Percentiles rank a stretch among this genome's conserved stretches.
phyloP scores from a whole-genome alignment of 2,113 vertebrate species.

The Pangasianodon hypophthalmus region DNA sequence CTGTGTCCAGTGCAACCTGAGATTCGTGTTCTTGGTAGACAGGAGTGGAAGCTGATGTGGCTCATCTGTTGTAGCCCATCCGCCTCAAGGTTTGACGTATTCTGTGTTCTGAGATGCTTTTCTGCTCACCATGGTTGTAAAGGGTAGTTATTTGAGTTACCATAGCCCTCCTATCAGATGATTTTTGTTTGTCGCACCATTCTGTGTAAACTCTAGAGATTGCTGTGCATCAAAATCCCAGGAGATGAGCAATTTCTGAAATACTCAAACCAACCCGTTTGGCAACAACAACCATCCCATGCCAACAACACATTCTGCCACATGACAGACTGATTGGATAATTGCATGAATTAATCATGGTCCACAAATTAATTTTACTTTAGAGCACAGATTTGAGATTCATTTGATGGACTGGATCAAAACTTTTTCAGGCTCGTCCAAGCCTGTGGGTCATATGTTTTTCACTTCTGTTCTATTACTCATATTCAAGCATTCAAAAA shows the following conservation, averaged over 20 bases:
- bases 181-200: neutral
- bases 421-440: neutral
- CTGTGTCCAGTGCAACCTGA: neutral
- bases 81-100: neutral
- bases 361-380: neutral
- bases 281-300: neutral
- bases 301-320: neutral
- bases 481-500: neutral
- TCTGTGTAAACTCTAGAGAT: neutral
- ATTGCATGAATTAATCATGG: neutral
- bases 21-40: neutral
- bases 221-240: neutral
- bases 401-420: neutral
- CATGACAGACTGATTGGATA: neutral
- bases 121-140: neutral
- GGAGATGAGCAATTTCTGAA: neutral
- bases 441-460: neutral
- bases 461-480: neutral
- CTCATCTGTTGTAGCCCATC: too few relatives aligned
- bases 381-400: neutral
- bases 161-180: neutral
- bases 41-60: neutral
- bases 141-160: neutral
- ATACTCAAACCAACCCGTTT: neutral
- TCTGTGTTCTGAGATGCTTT: neutral